Evolutionary conservation across 2,797 vertebrate genomes (phyloP).

Genomic region (Potorous gilbertii): DNA sequence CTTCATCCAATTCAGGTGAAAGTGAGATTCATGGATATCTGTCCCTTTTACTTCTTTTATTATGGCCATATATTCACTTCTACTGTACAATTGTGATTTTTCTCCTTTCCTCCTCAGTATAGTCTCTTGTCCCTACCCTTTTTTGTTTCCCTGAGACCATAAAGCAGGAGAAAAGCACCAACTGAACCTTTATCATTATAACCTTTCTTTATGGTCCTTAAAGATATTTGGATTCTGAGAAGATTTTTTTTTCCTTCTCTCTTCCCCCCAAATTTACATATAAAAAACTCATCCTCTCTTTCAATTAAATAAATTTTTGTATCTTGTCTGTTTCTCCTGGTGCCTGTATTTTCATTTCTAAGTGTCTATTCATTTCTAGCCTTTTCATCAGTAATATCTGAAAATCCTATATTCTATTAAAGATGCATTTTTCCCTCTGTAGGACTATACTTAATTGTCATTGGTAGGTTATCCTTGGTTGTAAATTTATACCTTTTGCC

Average conservation of each 20-base stretch:
- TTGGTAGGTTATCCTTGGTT: not conserved
- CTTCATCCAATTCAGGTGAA: not conserved
- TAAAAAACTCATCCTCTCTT: not conserved
- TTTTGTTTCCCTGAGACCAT: not conserved
- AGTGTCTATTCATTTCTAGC: not conserved
- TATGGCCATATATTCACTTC: not conserved
- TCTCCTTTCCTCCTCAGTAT: not conserved
- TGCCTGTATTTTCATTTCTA: not conserved
- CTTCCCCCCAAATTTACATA: not conserved
- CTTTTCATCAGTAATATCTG: not conserved
- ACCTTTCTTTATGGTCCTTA: not conserved
- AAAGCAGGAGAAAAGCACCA: not conserved
- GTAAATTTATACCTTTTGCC: not conserved
- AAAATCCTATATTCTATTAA: not conserved
- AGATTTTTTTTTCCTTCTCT: not conserved
- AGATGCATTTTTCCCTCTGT: not conserved
- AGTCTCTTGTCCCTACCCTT: not conserved
- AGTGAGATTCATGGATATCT: not conserved
- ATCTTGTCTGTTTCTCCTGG: not conserved
- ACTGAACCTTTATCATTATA: not conserved
- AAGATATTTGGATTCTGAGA: not conserved
- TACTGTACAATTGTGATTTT: not conserved
- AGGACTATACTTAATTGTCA: not conserved
- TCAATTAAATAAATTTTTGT: not conserved
- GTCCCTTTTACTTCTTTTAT: not conserved